Evolutionary conservation across 1,140 invertebrate genomes (phyloP), one percentile per base, ranked within the genome.

Genomic region (Nymphalis io): DNA sequence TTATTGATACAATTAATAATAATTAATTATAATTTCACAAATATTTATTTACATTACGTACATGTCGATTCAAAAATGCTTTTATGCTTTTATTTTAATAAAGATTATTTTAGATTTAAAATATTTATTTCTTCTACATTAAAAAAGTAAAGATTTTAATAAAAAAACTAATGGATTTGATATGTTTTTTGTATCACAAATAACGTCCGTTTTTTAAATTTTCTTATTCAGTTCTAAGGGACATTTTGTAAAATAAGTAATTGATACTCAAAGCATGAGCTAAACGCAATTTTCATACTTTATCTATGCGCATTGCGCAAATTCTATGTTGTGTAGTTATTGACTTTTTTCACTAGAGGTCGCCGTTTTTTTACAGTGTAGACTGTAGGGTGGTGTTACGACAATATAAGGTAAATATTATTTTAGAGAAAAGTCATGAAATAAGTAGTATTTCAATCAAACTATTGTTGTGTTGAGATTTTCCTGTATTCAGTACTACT

Each of bases 341-440:
- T 64, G 60, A 68, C 51, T 73, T 53, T 40, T 33, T 40, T 39
- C 73, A 38, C 46, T 48, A 74, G 73, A 71, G 68, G 73, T 59
- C 73, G 68, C 64, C 60, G 20, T 65, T 65, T 69, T n/a, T 68
- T 51, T 23, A 27, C 23, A 51, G 23, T 65, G 10, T n/a, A 65
- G 5, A 12, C 53, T 46, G 15, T 68, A 59, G 57, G 48, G 53
- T 73, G 71, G 71, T 44, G 15, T 38, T 40, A 16, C 63, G 53
- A 63, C 33, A 39, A 51, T 33, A 18, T 53, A 63, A 63, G 60
- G 60, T 63, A 63, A 62, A 62, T 46, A 48, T 18, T 5, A 27
- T 27, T 48, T 61, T 48, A 12, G 10, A 42, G 13, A 48, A 33
- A 27, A 16, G 12, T 46, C 13, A 38, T 16, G 6, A 16, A 51